Evolutionary conservation across 2,113 vertebrate species (phyloP).

Genomic region (Pithys albifrons): DNA sequence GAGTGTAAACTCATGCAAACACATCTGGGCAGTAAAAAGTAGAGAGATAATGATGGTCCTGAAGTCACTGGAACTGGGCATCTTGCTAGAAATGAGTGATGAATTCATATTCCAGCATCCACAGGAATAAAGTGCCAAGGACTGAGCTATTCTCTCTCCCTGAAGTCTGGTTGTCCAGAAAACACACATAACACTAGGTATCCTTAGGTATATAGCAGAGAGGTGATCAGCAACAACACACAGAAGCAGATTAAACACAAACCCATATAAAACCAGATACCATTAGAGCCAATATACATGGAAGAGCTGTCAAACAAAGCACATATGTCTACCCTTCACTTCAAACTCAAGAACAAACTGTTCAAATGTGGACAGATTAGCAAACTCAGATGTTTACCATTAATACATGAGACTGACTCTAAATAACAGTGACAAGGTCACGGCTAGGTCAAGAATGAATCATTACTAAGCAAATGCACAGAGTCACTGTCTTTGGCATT

Average conservation of each 20-base stretch:
- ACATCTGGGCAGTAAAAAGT: background rate
- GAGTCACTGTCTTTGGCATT: background rate
- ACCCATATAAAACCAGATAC: background rate
- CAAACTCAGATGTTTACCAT: background rate
- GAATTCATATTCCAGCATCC: background rate
- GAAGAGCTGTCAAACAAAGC: background rate
- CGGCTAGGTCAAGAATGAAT: background rate
- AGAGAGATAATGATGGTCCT: background rate
- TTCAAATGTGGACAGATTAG: background rate
- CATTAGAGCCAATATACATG: rapidly evolving
- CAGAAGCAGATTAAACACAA: background rate
- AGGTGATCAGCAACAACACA: background rate
- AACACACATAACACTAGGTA: background rate
- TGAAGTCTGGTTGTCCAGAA: background rate
- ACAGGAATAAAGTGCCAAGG: background rate
- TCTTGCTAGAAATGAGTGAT: background rate
- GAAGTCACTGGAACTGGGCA: background rate
- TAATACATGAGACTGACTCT: background rate
- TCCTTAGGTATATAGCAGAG: background rate
- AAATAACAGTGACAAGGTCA: background rate
- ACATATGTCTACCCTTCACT: background rate
- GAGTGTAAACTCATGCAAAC: background rate
- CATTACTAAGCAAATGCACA: background rate
- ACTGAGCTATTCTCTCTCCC: background rate
- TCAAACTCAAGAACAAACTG: background rate